Base-by-base conservation (phyloP, 2,888 invertebrate genomes). In the Caenorhabditis auriculariae region DNA sequence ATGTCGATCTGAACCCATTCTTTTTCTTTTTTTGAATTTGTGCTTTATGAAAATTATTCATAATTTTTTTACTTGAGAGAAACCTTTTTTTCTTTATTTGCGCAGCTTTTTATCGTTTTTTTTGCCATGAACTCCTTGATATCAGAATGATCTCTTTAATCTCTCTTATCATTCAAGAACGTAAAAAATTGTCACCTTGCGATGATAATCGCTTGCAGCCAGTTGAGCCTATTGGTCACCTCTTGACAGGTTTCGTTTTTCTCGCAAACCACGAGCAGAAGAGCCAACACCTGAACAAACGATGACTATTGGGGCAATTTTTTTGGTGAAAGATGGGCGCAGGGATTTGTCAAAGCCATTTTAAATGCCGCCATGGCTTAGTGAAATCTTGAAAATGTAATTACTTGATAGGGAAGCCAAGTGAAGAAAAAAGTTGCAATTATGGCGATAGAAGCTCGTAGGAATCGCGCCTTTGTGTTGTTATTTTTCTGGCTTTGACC, bases 141-240 rank as follows among this genome's bases (percentile, higher is more conserved):
- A 37, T n/a, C n/a, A n/a, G n/a, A n/a, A n/a, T n/a, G n/a, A n/a
- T n/a, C n/a, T n/a, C n/a, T n/a, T n/a, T n/a, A n/a, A n/a, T n/a
- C n/a, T n/a, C n/a, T n/a, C n/a, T n/a, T n/a, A n/a, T n/a, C n/a
- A n/a, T n/a, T n/a, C n/a, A n/a, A n/a, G n/a, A n/a, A n/a, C n/a
- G n/a, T n/a, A n/a, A n/a, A 27, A 19, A 27, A 12, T 9, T 15
- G 1, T 35, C 52, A 76, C 76, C 77, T 77, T 7, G 75, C 74
- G 39, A 77, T 70, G 7, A 77, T 72, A 19, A 75, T 74, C 3
- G 77, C 74, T 39, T 77, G 75, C 3, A 74, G 62, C 74, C 75
- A 77, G 46, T 66, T 72, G 38, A 77, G 50, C n/a, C 69, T 65
- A n/a, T 60, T 48, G 3, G 65, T 55, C 6, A 74, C 46, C 9